phyloP scores from a whole-genome alignment of 2,888 invertebrate species.

The Dusona sp. region DNA sequence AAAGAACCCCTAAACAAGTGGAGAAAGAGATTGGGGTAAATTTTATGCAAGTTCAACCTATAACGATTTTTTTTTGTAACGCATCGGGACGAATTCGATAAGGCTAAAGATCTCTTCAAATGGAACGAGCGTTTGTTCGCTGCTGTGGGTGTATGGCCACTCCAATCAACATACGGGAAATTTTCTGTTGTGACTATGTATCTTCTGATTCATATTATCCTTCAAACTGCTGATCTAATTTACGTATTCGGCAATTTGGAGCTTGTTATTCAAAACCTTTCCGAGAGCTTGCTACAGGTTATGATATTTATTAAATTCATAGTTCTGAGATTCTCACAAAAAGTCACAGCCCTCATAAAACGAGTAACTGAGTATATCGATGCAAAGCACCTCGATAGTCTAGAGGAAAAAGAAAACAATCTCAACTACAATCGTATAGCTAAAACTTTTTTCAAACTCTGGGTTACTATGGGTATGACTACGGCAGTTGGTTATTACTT shows the following conservation, averaged over 20 bases:
- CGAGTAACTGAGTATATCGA: constrained; percentile 39
- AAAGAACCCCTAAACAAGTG: background rate
- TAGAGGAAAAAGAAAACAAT: constrained; percentile 62
- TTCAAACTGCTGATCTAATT: constrained; percentile 55
- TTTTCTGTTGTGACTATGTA: constrained; percentile 64
- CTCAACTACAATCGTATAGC: constrained; percentile 63
- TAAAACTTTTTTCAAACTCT: constrained; percentile 52
- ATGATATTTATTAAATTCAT: constrained; percentile 57
- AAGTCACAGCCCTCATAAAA: constrained; percentile 29
- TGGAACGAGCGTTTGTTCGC: constrained; percentile 63
- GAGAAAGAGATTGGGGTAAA: background rate
- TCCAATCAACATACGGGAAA: constrained; percentile 58
- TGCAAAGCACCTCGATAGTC: constrained; percentile 28
- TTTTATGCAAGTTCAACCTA: background rate
- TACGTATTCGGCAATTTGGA: constrained; percentile 65
- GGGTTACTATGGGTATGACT: constrained; percentile 35
- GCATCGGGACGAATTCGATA: constrained; percentile 55
- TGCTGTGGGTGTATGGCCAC: constrained; percentile 69
- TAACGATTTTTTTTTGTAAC: background rate
- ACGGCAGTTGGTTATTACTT: constrained; percentile 47
- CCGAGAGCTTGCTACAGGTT: constrained; percentile 17
- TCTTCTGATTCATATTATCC: constrained; percentile 46
- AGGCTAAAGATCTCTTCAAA: constrained; percentile 64
- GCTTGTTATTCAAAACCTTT: constrained; percentile 55
- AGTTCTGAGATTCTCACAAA: constrained; percentile 58